These are phyloP conservation scores for Zaprionus tsacasi DNA, from an alignment of 1,140 invertebrate species.

Conservation along the genomic window DNA sequence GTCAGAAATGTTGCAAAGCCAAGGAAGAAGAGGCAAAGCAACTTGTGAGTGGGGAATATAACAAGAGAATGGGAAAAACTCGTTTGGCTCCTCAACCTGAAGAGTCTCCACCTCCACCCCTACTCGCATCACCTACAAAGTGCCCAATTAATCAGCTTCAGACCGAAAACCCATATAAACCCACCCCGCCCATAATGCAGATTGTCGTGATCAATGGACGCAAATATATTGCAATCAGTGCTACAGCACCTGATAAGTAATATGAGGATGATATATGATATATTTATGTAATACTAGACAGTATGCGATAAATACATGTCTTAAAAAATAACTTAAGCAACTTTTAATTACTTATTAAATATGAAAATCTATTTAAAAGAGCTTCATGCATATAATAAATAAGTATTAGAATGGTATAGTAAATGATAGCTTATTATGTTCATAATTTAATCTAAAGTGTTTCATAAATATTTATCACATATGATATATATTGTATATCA, in stretches of 20 bases:
- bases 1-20: slow-evolving; percentile 33
- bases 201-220: slow-evolving; percentile 41
- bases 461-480: too few relatives aligned
- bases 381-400: too few relatives aligned
- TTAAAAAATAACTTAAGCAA: too few relatives aligned
- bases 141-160: background rate
- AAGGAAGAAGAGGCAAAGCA: background rate
- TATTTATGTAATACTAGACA: background rate
- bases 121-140: background rate
- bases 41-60: background rate
- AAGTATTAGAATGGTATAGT: too few relatives aligned
- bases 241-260: slow-evolving; percentile 32
- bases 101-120: too few relatives aligned
- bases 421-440: too few relatives aligned
- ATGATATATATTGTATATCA: too few relatives aligned
- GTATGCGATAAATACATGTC: background rate
- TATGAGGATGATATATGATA: background rate
- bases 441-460: too few relatives aligned
- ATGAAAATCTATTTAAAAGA: too few relatives aligned
- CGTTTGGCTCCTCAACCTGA: background rate
- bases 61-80: background rate
- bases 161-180: too few relatives aligned
- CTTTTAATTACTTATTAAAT: too few relatives aligned
- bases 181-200: slow-evolving; percentile 49
- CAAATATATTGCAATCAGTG: slow-evolving; percentile 59